These are phyloP conservation scores for Neocrepidodera transversa DNA, from an alignment of 2,888 invertebrate species.

Conservation along the genomic window DNA sequence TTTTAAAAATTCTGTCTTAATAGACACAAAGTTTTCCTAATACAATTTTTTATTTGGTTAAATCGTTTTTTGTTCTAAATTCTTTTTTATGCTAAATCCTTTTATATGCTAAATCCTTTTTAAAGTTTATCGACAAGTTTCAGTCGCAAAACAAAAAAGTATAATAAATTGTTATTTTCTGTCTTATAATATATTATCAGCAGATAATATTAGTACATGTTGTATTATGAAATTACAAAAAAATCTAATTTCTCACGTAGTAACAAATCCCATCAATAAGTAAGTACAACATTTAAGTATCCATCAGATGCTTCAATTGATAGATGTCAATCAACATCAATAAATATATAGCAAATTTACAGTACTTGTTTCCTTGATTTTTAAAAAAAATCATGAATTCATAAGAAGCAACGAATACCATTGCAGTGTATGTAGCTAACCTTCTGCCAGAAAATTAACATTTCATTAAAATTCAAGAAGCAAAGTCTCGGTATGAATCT, in stretches of 20 bases:
- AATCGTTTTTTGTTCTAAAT: no score
- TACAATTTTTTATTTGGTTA: no score
- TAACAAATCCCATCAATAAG: neutral
- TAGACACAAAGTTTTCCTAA: no score
- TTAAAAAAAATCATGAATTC: constrained; percentile 26
- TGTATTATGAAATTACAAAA: neutral
- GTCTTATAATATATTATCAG: no score
- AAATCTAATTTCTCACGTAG: neutral
- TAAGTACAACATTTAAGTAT: neutral
- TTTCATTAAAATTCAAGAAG: constrained; percentile 38
- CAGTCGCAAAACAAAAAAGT: no score
- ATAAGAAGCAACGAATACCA: constrained; percentile 22
- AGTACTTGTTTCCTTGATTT: constrained; percentile 23
- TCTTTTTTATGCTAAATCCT: no score
- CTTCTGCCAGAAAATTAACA: constrained; percentile 33
- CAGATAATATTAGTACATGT: no score
- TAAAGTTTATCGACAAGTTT: no score
- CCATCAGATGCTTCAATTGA: constrained; percentile 4
- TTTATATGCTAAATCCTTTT: no score
- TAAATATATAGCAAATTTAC: constrained; percentile 21
- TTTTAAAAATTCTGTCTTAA: no score
- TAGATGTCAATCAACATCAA: constrained; percentile 11
- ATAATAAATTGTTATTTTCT: no score
- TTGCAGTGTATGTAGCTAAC: constrained; percentile 16
- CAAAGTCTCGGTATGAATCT: constrained; percentile 35